phyloP scores from a whole-genome alignment of 2,888 invertebrate species.

The Mesochorus sp. region DNA sequence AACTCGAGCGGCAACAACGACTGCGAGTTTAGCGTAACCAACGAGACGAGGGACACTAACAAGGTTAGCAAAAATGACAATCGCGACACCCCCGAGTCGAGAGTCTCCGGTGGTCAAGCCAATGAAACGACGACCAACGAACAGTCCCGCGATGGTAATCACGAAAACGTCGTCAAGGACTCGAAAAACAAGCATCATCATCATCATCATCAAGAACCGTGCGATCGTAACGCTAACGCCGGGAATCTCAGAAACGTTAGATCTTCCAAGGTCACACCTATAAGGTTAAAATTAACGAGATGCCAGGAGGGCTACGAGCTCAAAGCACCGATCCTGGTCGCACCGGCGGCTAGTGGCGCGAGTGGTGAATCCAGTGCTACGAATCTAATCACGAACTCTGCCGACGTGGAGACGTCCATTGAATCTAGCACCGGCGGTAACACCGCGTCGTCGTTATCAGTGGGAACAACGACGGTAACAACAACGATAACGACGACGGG shows the following conservation, averaged over 20 bases:
- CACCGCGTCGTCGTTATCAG: background rate
- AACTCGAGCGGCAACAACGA: constrained; percentile 29
- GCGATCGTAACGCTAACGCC: constrained; percentile 68
- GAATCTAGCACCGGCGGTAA: constrained; percentile 3
- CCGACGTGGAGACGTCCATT: constrained; percentile 27
- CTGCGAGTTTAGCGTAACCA: background rate
- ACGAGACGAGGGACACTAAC: constrained; percentile 23
- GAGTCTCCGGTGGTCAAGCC: constrained; percentile 68
- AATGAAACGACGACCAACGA: constrained; percentile 61
- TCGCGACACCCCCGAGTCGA: constrained; percentile 64
- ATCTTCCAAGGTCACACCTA: constrained; percentile 89
- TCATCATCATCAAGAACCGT: constrained; percentile 35
- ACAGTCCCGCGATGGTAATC: constrained; percentile 56
- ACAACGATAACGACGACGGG: constrained; percentile 57
- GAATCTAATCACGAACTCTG: constrained; percentile 50
- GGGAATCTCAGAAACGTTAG: constrained; percentile 84
- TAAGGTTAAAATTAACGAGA: constrained; percentile 92
- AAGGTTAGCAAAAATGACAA: constrained; percentile 13
- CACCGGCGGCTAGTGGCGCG: constrained; percentile 66
- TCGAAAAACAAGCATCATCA: constrained; percentile 48
- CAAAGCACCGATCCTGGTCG: constrained; percentile 80
- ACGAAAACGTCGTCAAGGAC: constrained; percentile 77
- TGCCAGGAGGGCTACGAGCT: constrained; percentile 89
- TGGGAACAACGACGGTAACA: constrained; percentile 6
- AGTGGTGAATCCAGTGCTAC: constrained; percentile 59